Conservation (phyloP, 1,140 invertebrate species). For the Coboldia fuscipes region DNA sequence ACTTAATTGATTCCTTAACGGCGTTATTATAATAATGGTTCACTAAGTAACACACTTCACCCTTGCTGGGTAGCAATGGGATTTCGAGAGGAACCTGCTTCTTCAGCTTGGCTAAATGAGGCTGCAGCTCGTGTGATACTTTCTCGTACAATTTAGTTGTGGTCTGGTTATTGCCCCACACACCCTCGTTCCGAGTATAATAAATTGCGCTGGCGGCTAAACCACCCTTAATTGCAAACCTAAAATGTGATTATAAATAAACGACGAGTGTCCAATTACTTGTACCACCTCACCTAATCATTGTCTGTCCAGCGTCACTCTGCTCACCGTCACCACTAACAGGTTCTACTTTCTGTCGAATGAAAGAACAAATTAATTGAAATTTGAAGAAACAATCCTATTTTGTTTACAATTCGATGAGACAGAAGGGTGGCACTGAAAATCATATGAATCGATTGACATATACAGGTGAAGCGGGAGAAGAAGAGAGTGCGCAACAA, state of each 20-base stretch:
- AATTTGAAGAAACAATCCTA: too few relatives aligned
- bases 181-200: conserved; percentile 27
- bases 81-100: neutral
- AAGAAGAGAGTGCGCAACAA: too few relatives aligned
- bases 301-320: neutral
- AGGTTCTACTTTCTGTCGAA: too few relatives aligned
- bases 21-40: neutral
- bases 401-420: too few relatives aligned
- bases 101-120: too few relatives aligned
- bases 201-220: conserved; percentile 25
- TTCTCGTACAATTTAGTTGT: conserved; percentile 23
- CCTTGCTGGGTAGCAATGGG: neutral
- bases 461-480: too few relatives aligned
- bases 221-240: conserved; percentile 28
- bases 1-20: neutral
- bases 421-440: too few relatives aligned
- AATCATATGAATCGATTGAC: too few relatives aligned
- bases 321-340: neutral
- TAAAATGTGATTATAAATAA: conserved; percentile 9
- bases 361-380: too few relatives aligned
- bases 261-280: neutral
- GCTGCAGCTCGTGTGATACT: neutral
- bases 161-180: conserved; percentile 29
- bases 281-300: neutral
- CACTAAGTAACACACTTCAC: neutral